Evolutionary conservation across 2,888 invertebrate genomes (phyloP), one percentile per base, ranked within the genome.

Genomic region (Heteromyza rotundicornis): DNA sequence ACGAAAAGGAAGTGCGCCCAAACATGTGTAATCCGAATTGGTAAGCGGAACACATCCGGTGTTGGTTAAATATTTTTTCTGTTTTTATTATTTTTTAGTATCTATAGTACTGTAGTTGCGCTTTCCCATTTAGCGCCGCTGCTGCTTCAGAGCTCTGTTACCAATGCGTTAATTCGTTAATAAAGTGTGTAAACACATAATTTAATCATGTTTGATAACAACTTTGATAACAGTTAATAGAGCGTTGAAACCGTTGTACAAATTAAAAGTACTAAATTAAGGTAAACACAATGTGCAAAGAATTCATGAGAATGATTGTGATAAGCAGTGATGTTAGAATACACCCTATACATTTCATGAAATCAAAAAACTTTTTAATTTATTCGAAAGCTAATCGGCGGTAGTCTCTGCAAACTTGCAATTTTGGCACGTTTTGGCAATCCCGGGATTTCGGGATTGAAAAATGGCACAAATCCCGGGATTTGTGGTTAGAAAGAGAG

Each of bases 221-320:
- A 57, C 63, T 57, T 64, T 68, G 66, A 59, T 60, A 66, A 57
- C 71, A 76, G 71, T 76, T 78, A 76, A 76, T 76, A 76, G 76
- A 76, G 76, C 76, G 77, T 75, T 71, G 76, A 77, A 77, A 76
- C 78, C 71, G 76, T 77, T 76, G 76, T 72, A 76, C 76, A 74
- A 74, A 74, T 76, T 72, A 75, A 71, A 74, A 76, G 74, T 69
- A 74, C n/a, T n/a, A n/a, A n/a, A n/a, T n/a, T n/a, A n/a, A n/a
- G n/a, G n/a, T n/a, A n/a, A n/a, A n/a, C n/a, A n/a, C n/a, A n/a
- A n/a, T n/a, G n/a, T n/a, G n/a, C n/a, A n/a, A n/a, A n/a, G n/a
- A n/a, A n/a, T n/a, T n/a, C n/a, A n/a, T n/a, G n/a, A n/a, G n/a
- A n/a, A n/a, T n/a, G n/a, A n/a, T n/a, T n/a, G n/a, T n/a, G n/a